Conservation (phyloP, 2,797 vertebrate genomes). For the Neosilurus mollespiculum region DNA sequence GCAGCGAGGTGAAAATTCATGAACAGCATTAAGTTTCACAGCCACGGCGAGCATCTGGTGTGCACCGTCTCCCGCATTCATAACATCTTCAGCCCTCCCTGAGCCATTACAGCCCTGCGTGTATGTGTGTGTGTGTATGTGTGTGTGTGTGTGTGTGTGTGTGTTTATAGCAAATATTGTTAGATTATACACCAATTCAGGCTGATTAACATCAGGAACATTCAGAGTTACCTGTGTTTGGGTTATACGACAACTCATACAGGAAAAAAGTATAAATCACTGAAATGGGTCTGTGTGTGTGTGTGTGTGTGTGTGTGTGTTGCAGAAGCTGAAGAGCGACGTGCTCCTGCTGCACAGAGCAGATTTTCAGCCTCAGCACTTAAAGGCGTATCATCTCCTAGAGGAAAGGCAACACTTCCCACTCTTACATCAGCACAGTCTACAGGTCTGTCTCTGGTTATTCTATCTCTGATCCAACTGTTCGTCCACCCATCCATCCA, state of each 20-base stretch:
- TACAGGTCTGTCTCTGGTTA: slow-evolving; percentile 72
- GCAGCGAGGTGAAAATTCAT: slow-evolving; percentile 23
- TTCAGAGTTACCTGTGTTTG: too few relatives aligned
- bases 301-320: slow-evolving; percentile 27
- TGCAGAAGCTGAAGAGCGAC: slow-evolving; percentile 74
- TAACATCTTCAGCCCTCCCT: slow-evolving; percentile 6
- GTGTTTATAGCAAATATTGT: too few relatives aligned
- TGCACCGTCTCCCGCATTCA: slow-evolving; percentile 29
- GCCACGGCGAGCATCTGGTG: slow-evolving; percentile 39
- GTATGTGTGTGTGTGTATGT: slow-evolving; percentile 14
- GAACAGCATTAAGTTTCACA: slow-evolving; percentile 35
- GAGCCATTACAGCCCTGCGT: neutral
- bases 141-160: slow-evolving; percentile 1
- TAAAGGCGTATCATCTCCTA: slow-evolving; percentile 65
- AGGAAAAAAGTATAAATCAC: neutral
- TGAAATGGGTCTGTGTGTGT: neutral
- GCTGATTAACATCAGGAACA: neutral
- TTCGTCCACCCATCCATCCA: neutral
- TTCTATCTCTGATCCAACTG: neutral
- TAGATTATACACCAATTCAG: neutral
- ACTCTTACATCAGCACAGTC: slow-evolving; percentile 63
- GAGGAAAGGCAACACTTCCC: slow-evolving; percentile 64
- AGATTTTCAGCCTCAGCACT: slow-evolving; percentile 46
- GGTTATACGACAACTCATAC: neutral
- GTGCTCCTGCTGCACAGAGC: slow-evolving; percentile 65